Evolutionary conservation across 2,888 invertebrate genomes (phyloP), one percentile per base, ranked within the genome.

Genomic region (Toxonevra muliebris): DNA sequence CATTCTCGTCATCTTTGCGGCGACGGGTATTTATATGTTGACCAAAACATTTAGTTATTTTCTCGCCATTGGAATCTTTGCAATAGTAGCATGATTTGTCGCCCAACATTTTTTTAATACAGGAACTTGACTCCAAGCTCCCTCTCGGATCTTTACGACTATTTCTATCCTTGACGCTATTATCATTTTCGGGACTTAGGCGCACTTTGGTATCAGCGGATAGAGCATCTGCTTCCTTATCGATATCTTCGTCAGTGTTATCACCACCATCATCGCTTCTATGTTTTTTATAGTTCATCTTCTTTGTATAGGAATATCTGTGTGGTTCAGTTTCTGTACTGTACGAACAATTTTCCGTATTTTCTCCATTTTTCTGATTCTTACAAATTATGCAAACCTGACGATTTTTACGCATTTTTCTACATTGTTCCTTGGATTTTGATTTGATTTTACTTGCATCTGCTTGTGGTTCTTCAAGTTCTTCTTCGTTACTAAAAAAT

Each of bases 291-390:
- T 77, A 82, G 40, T 79, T 73, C 71, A 87, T 87, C 83, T 90
- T 89, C 69, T 88, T 89, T 7, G 88, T 89, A 76, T 89, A 92
- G 10, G 90, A 90, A 79, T 90, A 91, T 79, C 89, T 87, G 80
- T 92, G 90, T 71, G 92, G 92, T 76, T 89, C 88, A 0, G 92
- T 92, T 71, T 90, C 89, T 1, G 91, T 90, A 11, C 91, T 90
- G 82, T 93, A 95, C 0, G 92, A 91, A 80, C 94, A 95, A 13
- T 91, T 91, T 81, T 94, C 94, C 72, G 90, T 93, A 69, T 91
- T 90, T 41, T 91, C 93, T 55, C 92, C 92, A 1, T 90, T 91
- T 79, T 91, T 90, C 1, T 90, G 88, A 78, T 93, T 90, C 74
- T 91, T 90, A 78, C 94, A 95, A 1, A 92, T 87, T 72, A 88